Conservation (phyloP, 2,797 vertebrate genomes). For the Amblyopsis hoosieri region DNA sequence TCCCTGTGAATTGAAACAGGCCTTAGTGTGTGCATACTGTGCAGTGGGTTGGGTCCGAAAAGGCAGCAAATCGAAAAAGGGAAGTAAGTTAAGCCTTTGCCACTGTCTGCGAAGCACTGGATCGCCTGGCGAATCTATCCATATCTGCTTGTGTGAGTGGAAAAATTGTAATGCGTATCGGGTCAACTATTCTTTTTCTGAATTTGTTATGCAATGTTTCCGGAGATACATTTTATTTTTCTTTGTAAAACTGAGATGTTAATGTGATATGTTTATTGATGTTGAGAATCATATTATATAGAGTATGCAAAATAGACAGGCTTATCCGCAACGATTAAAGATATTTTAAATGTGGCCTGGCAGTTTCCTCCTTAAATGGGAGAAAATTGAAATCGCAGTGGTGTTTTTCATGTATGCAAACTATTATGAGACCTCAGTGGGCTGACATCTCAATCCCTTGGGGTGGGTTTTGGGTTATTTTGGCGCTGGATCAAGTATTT, state of each 20-base stretch:
- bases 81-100: conserved; percentile 33
- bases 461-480: conserved; percentile 16
- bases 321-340: conserved; percentile 65
- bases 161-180: conserved; percentile 18
- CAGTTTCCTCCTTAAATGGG: conserved; percentile 6
- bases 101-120: conserved; percentile 46
- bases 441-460: conserved; percentile 15
- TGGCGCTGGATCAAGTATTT: conserved; percentile 29
- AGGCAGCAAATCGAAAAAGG: conserved; percentile 23
- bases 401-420: conserved; percentile 10
- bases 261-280: conserved; percentile 49
- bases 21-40: conserved; percentile 28
- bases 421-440: not conserved
- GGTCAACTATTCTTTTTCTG: conserved; percentile 25
- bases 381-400: not conserved
- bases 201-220: conserved; percentile 48
- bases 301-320: conserved; percentile 58
- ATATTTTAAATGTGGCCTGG: conserved; percentile 65
- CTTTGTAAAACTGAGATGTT: conserved; percentile 50
- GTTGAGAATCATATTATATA: conserved; percentile 55
- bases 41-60: conserved; percentile 35
- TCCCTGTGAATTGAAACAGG: conserved; percentile 27
- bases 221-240: conserved; percentile 31
- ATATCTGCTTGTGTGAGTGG: conserved; percentile 35
- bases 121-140: conserved; percentile 22